These are phyloP conservation scores for Dicyrtoma fusca DNA, from an alignment of 2,888 invertebrate species.

Conservation along the genomic window DNA sequence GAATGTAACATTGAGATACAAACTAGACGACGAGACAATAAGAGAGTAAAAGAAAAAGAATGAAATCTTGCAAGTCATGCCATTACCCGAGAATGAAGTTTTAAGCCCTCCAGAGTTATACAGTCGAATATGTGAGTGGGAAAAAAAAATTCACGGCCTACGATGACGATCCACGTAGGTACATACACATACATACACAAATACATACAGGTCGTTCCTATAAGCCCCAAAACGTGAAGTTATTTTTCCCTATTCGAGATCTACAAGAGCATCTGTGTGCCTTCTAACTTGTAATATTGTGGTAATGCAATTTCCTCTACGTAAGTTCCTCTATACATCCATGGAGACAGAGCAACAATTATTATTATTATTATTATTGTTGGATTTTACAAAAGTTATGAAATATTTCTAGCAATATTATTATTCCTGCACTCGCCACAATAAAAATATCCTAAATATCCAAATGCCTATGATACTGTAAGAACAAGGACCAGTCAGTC, in stretches of 20 bases:
- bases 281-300: too few species aligned
- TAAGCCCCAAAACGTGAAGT: neutral
- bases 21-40: conserved; percentile 23
- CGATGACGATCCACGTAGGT: too few species aligned
- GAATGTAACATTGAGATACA: neutral
- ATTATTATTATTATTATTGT: too few species aligned
- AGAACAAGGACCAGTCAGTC: too few species aligned
- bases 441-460: too few species aligned
- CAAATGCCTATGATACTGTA: too few species aligned
- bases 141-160: conserved; percentile 8
- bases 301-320: too few species aligned
- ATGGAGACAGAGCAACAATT: too few species aligned
- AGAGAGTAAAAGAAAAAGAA: conserved; percentile 30
- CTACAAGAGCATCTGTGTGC: too few species aligned
- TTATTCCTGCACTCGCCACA: too few species aligned
- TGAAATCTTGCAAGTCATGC: conserved; percentile 49
- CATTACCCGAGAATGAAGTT: conserved; percentile 42
- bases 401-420: conserved; percentile 9
- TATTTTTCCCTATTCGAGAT: neutral
- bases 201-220: neutral
- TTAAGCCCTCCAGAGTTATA: conserved; percentile 36
- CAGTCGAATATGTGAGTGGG: neutral
- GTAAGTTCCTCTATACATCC: too few species aligned
- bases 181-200: neutral
- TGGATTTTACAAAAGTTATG: too few species aligned